Evolutionary conservation across 64 coral and sea anemone species (phyloP).

Genomic region (Porites lutea): DNA sequence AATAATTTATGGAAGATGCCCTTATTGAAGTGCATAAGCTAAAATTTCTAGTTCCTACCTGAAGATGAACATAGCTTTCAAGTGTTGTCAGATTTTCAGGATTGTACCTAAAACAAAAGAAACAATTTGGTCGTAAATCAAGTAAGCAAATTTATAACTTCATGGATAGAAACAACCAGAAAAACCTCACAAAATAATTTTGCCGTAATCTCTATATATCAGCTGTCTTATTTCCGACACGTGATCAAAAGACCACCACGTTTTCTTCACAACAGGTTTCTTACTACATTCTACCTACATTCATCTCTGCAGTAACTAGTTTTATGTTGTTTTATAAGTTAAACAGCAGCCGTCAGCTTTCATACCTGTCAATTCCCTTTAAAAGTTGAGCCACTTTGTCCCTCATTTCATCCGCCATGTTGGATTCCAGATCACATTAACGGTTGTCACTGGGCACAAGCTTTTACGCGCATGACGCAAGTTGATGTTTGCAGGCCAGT

Average conservation of each 20-base stretch:
- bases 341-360: neutral
- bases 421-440: neutral
- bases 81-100: slow-evolving; percentile 74
- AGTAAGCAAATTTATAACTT: too few species aligned
- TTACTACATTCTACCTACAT: neutral
- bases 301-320: neutral
- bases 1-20: too few species aligned
- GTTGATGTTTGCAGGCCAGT: too few species aligned
- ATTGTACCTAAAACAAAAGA: slow-evolving; percentile 51
- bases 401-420: slow-evolving; percentile 75
- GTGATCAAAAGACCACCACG: neutral
- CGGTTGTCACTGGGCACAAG: slow-evolving; percentile 6
- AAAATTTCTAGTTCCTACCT: slow-evolving; percentile 13
- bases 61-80: slow-evolving; percentile 68
- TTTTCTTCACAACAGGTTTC: neutral
- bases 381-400: slow-evolving; percentile 57
- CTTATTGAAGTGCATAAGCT: neutral
- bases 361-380: slow-evolving; percentile 74
- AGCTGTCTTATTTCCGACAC: too few species aligned
- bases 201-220: too few species aligned
- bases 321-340: neutral
- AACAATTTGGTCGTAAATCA: neutral
- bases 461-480: too few species aligned
- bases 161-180: too few species aligned
- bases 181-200: too few species aligned